Base-by-base conservation (phyloP, 2,113 vertebrate species). In the Harpagus bidentatus region DNA sequence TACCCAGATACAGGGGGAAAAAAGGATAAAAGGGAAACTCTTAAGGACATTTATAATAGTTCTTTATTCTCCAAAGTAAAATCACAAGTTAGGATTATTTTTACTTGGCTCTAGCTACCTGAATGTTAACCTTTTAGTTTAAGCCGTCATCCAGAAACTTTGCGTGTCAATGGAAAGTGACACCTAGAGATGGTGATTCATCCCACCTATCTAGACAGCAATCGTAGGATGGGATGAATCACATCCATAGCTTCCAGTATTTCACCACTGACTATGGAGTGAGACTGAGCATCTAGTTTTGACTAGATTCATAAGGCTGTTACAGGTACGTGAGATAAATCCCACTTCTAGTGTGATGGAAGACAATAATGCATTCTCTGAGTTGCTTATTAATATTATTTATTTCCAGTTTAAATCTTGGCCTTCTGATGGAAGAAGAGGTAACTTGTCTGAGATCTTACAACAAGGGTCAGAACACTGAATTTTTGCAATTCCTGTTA, bases 31-130 rank as follows among this genome's bases (percentile, higher is more conserved):
- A 84, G 87, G n/a, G 22, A 88, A 91, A 70, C 5, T 76, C 85
- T 80, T 83, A 59, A 81, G 42, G 65, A n/a, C 36, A 58, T 84
- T 74, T 73, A 47, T 71, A 80, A 87, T 47, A 81, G 67, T 50
- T 78, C 26, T 78, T 89, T 91, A 90, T 95, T 72, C 20, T 88
- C 42, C 34, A 59, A 45, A 82, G 50, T n/a, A 67, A 90, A 95
- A 78, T 90, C 85, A 63, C n/a, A 93, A 81, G 29, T 89, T 91
- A 67, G 22, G n/a, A 58, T 71, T 95, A 86, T 78, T 93, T 92
- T 96, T 58, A 79, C 77, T 81, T 88, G 67, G 15, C 21, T 74
- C 13, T 71, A 86, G 56, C 45, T 91, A 87, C 65, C 61, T 89
- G 61, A 82, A 59, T 71, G 13, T 66, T 92, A 93, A 93, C 32